These are phyloP conservation scores for Lepisosteus osseus DNA, from an alignment of 2,113 vertebrate species.

Conservation along the genomic window DNA sequence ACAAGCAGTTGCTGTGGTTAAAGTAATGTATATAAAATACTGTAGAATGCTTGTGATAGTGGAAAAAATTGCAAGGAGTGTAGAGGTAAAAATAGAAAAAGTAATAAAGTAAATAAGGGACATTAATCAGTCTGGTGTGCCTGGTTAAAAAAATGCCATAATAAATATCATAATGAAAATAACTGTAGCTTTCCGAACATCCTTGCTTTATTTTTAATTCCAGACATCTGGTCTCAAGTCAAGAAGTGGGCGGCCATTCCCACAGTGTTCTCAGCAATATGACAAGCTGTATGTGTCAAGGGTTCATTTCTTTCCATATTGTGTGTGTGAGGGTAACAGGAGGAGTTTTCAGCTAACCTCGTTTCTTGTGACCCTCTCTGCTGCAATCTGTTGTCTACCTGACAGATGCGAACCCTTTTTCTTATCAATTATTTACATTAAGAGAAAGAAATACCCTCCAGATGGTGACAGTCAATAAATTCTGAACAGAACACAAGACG, in stretches of 20 bases:
- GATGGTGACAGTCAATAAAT: slow-evolving; percentile 13
- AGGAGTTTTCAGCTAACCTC: neutral
- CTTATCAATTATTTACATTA: slow-evolving; percentile 13
- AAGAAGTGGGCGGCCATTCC: slow-evolving; percentile 19
- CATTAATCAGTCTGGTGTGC: too few relatives aligned
- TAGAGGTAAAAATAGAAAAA: too few relatives aligned
- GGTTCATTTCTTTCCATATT: slow-evolving; percentile 34
- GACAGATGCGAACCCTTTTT: slow-evolving; percentile 9
- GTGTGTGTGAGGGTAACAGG: slow-evolving; percentile 14
- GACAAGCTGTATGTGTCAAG: slow-evolving; percentile 16
- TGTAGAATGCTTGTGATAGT: too few relatives aligned
- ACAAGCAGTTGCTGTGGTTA: too few relatives aligned
- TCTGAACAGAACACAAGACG: slow-evolving; percentile 9
- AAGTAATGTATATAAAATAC: too few relatives aligned
- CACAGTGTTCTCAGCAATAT: slow-evolving; percentile 21
- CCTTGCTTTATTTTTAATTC: slow-evolving; percentile 19
- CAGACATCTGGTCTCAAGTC: slow-evolving; percentile 17
- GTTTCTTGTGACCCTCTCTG: slow-evolving; percentile 1
- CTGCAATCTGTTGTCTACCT: slow-evolving; percentile 2
- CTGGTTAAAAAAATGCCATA: too few relatives aligned
- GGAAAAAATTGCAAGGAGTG: too few relatives aligned
- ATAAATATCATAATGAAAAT: too few relatives aligned
- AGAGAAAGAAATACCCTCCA: neutral
- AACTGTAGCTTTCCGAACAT: slow-evolving; percentile 1
- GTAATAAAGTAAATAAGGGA: too few relatives aligned